These are phyloP conservation scores for Carpatolechia fugitivella DNA, from an alignment of 2,888 invertebrate species.

Conservation along the genomic window DNA sequence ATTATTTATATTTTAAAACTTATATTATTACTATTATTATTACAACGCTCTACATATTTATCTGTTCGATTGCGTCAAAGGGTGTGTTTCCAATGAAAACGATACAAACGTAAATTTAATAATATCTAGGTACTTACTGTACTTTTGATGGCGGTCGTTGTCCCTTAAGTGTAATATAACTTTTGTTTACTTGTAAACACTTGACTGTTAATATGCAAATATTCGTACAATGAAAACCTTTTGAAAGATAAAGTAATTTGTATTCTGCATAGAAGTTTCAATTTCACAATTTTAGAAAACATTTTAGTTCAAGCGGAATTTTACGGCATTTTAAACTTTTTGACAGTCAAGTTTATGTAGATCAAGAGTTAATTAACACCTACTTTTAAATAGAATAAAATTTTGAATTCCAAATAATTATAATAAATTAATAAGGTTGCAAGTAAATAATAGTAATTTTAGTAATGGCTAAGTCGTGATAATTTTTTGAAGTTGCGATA, in stretches of 20 bases:
- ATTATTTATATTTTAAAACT: too few relatives aligned
- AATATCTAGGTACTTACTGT: slow-evolving; percentile 27
- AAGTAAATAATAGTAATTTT: too few relatives aligned
- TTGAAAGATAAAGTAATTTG: not conserved
- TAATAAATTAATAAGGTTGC: too few relatives aligned
- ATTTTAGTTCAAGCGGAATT: too few relatives aligned
- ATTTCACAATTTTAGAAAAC: not conserved
- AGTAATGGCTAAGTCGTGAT: too few relatives aligned
- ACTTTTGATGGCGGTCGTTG: not conserved
- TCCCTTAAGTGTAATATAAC: not conserved
- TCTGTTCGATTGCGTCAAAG: slow-evolving; percentile 39
- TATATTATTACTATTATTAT: too few relatives aligned
- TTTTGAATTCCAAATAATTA: too few relatives aligned
- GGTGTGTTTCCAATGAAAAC: slow-evolving; percentile 56
- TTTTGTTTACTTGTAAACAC: slow-evolving; percentile 22
- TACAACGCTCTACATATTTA: slow-evolving; percentile 39
- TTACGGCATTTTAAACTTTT: too few relatives aligned
- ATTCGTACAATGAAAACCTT: not conserved
- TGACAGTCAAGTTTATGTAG: too few relatives aligned
- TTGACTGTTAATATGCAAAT: slow-evolving; percentile 35
- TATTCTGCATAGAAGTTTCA: not conserved
- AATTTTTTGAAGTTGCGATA: too few relatives aligned
- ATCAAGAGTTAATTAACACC: too few relatives aligned
- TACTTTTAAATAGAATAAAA: too few relatives aligned
- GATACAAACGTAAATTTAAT: slow-evolving; percentile 60